phyloP scores from a whole-genome alignment of 2,113 vertebrate genomes.

The Prionailurus bengalensis region DNA sequence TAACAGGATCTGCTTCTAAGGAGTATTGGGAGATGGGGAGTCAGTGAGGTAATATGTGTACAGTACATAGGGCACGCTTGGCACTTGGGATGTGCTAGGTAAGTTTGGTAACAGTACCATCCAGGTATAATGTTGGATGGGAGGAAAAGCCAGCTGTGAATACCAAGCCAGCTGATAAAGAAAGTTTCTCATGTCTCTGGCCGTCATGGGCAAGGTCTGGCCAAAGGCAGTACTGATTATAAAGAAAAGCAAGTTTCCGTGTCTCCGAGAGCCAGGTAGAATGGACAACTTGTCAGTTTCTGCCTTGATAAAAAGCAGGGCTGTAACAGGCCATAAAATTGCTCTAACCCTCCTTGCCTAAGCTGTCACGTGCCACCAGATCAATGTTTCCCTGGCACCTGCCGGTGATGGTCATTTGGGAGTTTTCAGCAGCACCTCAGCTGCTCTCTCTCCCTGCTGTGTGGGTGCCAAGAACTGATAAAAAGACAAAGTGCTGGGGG shows the following conservation, averaged over 20 bases:
- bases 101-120: not conserved
- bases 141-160: not conserved
- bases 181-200: not conserved
- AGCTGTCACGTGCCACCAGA: not conserved
- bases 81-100: not conserved
- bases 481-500: not conserved
- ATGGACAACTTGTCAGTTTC: not conserved
- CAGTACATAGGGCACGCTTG: accelerated
- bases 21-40: not conserved
- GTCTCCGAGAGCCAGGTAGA: not conserved
- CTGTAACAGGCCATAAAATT: constrained; percentile 55
- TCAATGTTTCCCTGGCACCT: constrained; percentile 49
- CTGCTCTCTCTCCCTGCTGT: not conserved
- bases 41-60: not conserved
- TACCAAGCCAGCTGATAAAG: not conserved
- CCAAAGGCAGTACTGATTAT: not conserved
- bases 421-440: not conserved
- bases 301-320: not conserved
- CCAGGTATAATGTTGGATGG: not conserved
- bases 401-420: not conserved
- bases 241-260: constrained; percentile 65
- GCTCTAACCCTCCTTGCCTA: constrained; percentile 45
- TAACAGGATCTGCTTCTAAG: not conserved
- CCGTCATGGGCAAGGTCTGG: not conserved
- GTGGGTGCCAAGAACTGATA: not conserved